A percentile compares a stretch with the other conserved stretches of the same genome.
Conservation (phyloP, 1,140 invertebrate genomes). For the Oncopeltus fasciatus region DNA sequence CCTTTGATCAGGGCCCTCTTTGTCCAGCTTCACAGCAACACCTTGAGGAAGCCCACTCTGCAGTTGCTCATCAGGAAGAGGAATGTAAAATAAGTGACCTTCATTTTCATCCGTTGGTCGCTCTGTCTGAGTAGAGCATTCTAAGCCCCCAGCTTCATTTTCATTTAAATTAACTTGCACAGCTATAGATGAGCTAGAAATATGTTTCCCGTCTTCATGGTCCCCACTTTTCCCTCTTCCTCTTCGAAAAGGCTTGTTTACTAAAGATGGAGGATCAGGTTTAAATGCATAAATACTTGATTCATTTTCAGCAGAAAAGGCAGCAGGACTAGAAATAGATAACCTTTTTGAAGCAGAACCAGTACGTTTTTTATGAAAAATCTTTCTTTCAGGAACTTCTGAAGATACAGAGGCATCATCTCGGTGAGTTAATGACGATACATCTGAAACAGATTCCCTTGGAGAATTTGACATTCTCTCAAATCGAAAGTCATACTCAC, state of each 20-base stretch:
- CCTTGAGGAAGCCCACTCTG: constrained; percentile 41
- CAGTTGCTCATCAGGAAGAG: constrained; percentile 22
- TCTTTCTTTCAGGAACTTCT: constrained; percentile 33
- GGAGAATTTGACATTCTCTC: constrained; percentile 13
- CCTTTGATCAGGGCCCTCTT: constrained; percentile 45
- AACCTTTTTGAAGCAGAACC: constrained; percentile 22
- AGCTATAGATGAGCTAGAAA: constrained; percentile 37
- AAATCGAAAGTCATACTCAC: constrained; percentile 19
- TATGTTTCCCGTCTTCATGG: constrained; percentile 18
- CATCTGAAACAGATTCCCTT: constrained; percentile 15
- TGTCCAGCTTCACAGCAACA: constrained; percentile 48
- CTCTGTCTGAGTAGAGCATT: constrained; percentile 40
- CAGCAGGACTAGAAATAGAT: constrained; percentile 35
- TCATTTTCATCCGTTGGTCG: constrained; percentile 32
- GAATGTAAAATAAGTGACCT: constrained; percentile 54
- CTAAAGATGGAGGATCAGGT: constrained; percentile 34
- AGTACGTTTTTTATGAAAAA: constrained; percentile 31
- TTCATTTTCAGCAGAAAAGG: constrained; percentile 53
- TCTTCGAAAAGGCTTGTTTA: constrained; percentile 39
- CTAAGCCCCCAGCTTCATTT: constrained; percentile 26
- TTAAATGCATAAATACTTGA: constrained; percentile 57
- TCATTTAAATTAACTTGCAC: constrained; percentile 40
- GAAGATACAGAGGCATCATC: constrained; percentile 23
- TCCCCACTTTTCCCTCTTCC: constrained; percentile 16
- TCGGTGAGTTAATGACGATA: constrained; percentile 18